Conservation (phyloP, 1,140 invertebrate genomes). For the Gryllus bimaculatus region DNA sequence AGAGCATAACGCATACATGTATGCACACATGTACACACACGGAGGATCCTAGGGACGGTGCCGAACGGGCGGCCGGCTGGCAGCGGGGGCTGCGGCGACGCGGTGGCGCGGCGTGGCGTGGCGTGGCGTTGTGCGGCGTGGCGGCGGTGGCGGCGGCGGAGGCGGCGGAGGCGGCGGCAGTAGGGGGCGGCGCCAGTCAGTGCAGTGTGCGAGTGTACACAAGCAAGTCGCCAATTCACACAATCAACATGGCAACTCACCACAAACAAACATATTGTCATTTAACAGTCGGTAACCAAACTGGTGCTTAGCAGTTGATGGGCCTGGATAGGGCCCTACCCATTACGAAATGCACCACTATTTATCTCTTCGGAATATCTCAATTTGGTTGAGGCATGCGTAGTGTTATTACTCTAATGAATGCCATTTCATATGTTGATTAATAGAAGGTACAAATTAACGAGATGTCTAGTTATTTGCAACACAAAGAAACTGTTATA, state of each 20-base stretch:
- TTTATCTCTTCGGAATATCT: not conserved
- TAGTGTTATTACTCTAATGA: no score
- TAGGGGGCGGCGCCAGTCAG: not conserved
- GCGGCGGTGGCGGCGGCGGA: no score
- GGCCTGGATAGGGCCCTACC: not conserved
- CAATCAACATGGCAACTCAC: conserved; percentile 14
- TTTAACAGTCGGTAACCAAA: conserved; percentile 14
- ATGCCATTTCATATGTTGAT: no score
- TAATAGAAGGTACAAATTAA: no score
- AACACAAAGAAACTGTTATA: no score
- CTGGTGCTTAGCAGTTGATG: conserved; percentile 11
- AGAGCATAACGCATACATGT: conserved; percentile 4
- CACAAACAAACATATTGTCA: conserved; percentile 19
- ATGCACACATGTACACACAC: not conserved
- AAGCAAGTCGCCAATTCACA: conserved; percentile 18
- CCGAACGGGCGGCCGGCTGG: not conserved
- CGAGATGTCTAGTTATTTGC: no score
- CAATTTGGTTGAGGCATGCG: not conserved
- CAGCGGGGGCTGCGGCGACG: not conserved
- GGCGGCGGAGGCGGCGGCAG: no score
- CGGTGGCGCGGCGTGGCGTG: no score
- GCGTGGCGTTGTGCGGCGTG: no score
- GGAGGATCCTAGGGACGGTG: not conserved
- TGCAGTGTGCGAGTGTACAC: conserved; percentile 11
- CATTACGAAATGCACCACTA: not conserved